A percentile compares a stretch with the other conserved stretches of the same genome.
These are phyloP conservation scores for Neomorphus geoffroyi DNA, from an alignment of 2,797 vertebrate species.

Conservation along the genomic window DNA sequence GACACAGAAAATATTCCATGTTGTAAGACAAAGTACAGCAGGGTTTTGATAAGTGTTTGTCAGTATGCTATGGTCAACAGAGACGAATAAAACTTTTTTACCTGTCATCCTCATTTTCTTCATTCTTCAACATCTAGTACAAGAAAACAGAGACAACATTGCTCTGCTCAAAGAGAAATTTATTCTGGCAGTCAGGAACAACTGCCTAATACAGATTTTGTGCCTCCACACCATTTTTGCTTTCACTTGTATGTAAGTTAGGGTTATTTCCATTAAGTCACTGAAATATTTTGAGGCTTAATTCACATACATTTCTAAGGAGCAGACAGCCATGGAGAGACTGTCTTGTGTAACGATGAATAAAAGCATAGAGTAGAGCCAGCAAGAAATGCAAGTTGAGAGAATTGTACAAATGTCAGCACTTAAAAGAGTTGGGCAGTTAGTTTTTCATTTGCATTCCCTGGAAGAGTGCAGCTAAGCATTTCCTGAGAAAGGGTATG, in stretches of 20 bases:
- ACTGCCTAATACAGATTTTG: neutral
- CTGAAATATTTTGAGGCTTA: neutral
- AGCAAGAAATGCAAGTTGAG: constrained; percentile 26
- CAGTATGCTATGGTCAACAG: neutral
- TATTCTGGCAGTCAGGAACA: neutral
- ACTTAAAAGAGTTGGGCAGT: neutral
- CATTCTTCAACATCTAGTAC: neutral
- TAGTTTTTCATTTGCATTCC: neutral
- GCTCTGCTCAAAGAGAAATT: neutral
- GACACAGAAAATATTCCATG: neutral
- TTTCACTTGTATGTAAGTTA: neutral
- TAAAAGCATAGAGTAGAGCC: neutral
- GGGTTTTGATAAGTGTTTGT: neutral
- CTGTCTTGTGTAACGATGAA: neutral
- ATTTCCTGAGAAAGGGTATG: neutral
- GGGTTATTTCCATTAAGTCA: constrained; percentile 17
- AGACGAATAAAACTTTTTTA: neutral
- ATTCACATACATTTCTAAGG: constrained; percentile 24
- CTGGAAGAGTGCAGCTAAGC: neutral
- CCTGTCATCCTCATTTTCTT: neutral
- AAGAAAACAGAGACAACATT: neutral
- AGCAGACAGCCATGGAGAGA: neutral
- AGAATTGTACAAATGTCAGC: neutral
- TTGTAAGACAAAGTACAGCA: neutral
- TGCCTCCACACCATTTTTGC: neutral